phyloP scores from a whole-genome alignment of 1,140 invertebrate species.

The Bradysia coprophila region DNA sequence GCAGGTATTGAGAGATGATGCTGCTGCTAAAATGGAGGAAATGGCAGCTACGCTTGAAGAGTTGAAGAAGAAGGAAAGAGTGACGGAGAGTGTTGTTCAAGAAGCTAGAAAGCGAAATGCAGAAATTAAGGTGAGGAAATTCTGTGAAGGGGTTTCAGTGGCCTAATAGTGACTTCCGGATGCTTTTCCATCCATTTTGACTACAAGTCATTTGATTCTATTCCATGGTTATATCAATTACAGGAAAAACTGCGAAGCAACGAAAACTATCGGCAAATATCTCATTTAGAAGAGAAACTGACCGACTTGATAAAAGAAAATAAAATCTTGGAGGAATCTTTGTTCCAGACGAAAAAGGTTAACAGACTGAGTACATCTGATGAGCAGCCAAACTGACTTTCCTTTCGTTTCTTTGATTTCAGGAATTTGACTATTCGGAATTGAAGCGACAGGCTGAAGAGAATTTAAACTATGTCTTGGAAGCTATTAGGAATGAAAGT shows the following conservation, averaged over 20 bases:
- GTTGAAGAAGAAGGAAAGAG: constrained; percentile 10
- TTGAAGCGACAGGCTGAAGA: not conserved
- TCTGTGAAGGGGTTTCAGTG: constrained; percentile 11
- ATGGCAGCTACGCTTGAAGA: constrained; percentile 11
- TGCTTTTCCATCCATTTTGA: too few relatives aligned
- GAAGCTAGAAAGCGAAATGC: constrained; percentile 11
- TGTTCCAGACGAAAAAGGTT: not conserved
- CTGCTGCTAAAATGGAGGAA: constrained; percentile 12
- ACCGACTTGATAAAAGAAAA: constrained; percentile 15
- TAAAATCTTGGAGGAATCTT: constrained; percentile 3
- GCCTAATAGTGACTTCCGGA: too few relatives aligned
- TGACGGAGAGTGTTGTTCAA: constrained; percentile 11
- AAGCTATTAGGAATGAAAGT: not conserved
- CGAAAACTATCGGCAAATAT: constrained; percentile 21
- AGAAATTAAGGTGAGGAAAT: constrained; percentile 12
- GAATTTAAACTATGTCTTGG: not conserved
- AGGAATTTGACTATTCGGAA: not conserved
- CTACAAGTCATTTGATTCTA: too few relatives aligned
- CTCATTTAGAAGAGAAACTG: constrained; percentile 17
- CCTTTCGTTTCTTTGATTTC: not conserved
- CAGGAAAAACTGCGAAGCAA: constrained; percentile 14
- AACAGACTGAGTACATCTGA: too few relatives aligned
- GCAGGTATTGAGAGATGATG: constrained; percentile 9
- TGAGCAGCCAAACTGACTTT: too few relatives aligned
- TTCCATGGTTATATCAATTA: not conserved